These are phyloP conservation scores for Scylla paramamosain DNA, from an alignment of 1,140 invertebrate species.

Conservation along the genomic window DNA sequence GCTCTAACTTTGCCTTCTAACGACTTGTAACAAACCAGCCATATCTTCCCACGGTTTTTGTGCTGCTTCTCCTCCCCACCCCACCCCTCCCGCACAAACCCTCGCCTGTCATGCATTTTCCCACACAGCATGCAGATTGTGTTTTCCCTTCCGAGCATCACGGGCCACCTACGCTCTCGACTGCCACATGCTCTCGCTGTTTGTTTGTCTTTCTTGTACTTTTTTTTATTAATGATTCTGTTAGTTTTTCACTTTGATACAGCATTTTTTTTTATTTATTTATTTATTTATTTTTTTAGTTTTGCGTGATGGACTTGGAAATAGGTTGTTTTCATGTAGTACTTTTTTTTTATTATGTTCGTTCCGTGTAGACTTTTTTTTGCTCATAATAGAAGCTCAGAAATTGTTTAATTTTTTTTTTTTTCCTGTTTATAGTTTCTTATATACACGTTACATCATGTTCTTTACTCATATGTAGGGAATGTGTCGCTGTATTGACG, in stretches of 20 bases:
- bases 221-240: too few species aligned
- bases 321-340: background rate
- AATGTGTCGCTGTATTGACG: too few species aligned
- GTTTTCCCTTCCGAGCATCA: background rate
- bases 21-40: background rate
- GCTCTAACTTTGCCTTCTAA: too few species aligned
- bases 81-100: background rate
- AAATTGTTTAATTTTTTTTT: too few species aligned
- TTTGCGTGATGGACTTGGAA: too few species aligned
- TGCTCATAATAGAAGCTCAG: too few species aligned
- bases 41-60: background rate
- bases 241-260: background rate
- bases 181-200: background rate
- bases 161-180: background rate
- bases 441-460: too few species aligned
- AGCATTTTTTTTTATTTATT: background rate
- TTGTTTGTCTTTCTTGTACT: background rate
- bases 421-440: too few species aligned
- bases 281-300: background rate
- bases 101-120: background rate
- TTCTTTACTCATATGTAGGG: too few species aligned
- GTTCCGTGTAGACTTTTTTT: too few species aligned
- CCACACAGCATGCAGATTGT: background rate
- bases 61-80: background rate
- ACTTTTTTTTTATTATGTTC: background rate